Conservation (phyloP, 2,797 vertebrate genomes). For the Vipera latastei region DNA sequence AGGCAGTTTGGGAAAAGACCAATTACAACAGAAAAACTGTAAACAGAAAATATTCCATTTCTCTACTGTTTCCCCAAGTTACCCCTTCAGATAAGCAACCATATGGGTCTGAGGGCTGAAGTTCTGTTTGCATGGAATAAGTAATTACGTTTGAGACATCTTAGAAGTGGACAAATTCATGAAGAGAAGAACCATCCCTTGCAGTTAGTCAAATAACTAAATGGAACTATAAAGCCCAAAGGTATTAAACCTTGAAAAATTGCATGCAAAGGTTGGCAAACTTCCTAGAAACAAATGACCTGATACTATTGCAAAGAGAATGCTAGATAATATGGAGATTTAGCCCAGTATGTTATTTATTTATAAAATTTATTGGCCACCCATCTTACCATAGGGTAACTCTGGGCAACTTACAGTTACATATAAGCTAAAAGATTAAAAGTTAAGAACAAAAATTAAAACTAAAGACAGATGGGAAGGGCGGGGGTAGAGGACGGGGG, state of each 20-base stretch:
- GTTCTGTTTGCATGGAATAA: background rate
- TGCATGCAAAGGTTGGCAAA: background rate
- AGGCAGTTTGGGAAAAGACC: background rate
- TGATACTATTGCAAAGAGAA: background rate
- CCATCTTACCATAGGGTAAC: background rate
- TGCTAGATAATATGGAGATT: background rate
- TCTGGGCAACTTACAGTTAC: background rate
- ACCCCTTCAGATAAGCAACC: background rate
- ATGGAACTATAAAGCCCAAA: background rate
- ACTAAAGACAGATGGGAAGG: background rate
- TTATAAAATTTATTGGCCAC: background rate
- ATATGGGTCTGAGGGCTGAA: background rate
- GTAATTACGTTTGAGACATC: background rate
- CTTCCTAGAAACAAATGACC: background rate
- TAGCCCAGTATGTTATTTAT: background rate
- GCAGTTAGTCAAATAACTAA: background rate
- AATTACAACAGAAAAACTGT: background rate
- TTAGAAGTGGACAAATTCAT: background rate
- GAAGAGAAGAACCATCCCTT: background rate
- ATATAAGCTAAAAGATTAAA: background rate
- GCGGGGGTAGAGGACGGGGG: background rate
- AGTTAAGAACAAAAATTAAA: background rate
- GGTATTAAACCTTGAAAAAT: background rate
- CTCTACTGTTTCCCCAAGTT: background rate
- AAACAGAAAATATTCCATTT: background rate